Evolutionary conservation across 2,113 vertebrate genomes (phyloP).

Genomic region (Anguilla rostrata): DNA sequence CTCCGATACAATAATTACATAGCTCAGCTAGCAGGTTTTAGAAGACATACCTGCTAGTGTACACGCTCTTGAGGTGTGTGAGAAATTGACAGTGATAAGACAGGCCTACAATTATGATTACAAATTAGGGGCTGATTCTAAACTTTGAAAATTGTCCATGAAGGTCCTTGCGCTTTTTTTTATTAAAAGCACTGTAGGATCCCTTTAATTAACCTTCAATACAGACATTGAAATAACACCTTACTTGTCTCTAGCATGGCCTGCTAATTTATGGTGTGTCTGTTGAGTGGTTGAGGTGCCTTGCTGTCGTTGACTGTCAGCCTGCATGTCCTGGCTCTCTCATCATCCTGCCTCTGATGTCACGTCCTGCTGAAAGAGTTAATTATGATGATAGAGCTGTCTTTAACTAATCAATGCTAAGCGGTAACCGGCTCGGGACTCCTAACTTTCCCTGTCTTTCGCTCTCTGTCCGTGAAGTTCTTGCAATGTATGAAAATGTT

Average conservation of each 20-base stretch:
- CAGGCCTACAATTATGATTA: not conserved
- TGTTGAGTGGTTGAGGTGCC: slow-evolving; percentile 1
- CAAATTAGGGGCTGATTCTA: not conserved
- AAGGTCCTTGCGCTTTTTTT: not conserved
- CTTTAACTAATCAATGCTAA: slow-evolving; percentile 62
- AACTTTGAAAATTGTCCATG: not conserved
- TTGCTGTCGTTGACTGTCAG: slow-evolving; percentile 10
- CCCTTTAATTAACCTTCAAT: not conserved
- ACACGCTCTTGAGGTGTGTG: not conserved
- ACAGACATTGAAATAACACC: not conserved
- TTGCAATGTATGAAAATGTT: slow-evolving; percentile 99
- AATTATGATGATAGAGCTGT: slow-evolving; percentile 64
- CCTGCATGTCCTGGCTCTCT: not conserved
- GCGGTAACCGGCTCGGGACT: slow-evolving; percentile 65
- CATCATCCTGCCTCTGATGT: not conserved
- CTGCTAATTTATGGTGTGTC: not conserved
- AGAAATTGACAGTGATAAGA: not conserved
- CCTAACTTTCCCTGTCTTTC: slow-evolving; percentile 81
- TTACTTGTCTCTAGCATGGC: slow-evolving; percentile 10
- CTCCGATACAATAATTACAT: not conserved
- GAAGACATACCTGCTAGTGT: not conserved
- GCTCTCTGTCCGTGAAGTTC: slow-evolving; percentile 92
- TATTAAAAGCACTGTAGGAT: not conserved
- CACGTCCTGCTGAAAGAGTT: slow-evolving; percentile 26
- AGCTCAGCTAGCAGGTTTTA: not conserved